These are phyloP conservation scores for Lagopus muta DNA, from an alignment of 2,113 vertebrate species.

Conservation along the genomic window DNA sequence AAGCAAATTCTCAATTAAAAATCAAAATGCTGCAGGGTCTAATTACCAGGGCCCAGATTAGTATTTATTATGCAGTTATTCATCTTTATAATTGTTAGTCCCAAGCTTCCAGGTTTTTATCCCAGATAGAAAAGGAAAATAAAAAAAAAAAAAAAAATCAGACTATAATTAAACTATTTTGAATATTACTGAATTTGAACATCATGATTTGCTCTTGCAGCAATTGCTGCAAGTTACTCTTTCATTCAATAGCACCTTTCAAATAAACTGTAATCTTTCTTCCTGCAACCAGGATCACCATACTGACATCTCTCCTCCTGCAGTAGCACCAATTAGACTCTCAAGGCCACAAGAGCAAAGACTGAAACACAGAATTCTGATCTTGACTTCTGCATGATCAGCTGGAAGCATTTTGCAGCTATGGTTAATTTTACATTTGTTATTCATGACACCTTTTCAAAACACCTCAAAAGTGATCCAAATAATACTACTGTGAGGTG, in stretches of 20 bases:
- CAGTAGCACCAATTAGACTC: neutral
- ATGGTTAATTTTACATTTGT: neutral
- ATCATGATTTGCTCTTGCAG: neutral
- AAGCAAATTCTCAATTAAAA: conserved; percentile 17
- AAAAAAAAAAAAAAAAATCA: neutral
- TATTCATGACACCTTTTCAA: neutral
- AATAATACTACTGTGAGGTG: neutral
- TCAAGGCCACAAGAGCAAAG: neutral
- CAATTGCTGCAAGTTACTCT: neutral
- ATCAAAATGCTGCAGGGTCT: neutral
- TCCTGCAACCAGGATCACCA: neutral
- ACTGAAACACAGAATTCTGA: neutral
- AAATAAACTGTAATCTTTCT: neutral
- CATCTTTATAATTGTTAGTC: conserved; percentile 13
- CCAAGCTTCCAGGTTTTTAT: neutral
- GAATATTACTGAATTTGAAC: neutral
- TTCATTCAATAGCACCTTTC: neutral
- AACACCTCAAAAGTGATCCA: neutral
- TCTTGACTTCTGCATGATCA: neutral
- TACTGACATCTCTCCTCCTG: neutral
- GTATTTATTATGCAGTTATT: conserved; percentile 38
- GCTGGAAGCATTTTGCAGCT: neutral
- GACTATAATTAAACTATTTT: neutral
- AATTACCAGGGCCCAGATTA: conserved; percentile 8
- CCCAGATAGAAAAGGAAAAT: neutral